Evolutionary conservation across 2,797 vertebrate genomes (phyloP).

Genomic region (Sebastes hubbsi): DNA sequence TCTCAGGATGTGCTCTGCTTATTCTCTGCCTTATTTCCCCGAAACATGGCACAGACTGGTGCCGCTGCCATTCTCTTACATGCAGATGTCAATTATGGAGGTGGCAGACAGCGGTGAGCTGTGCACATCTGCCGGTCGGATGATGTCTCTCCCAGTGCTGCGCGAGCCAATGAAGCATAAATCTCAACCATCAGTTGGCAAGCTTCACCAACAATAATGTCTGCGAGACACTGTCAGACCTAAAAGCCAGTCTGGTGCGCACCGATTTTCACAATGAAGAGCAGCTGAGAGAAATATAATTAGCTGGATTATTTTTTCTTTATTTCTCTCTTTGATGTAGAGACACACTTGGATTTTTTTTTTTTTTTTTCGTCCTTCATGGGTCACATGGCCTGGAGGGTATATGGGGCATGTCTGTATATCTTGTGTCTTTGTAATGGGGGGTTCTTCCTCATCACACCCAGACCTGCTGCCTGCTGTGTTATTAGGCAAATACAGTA

Average conservation of each 20-base stretch:
- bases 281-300: conserved; percentile 14
- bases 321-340: conserved; percentile 1
- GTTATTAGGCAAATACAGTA: conserved; percentile 78
- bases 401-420: conserved; percentile 37
- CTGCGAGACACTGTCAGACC: conserved; percentile 29
- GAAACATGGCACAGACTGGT: conserved; percentile 73
- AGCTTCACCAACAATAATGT: conserved; percentile 56
- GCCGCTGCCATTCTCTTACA: conserved; percentile 77
- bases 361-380: conserved; percentile 53
- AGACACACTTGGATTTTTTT: not conserved
- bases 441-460: conserved; percentile 59
- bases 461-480: conserved; percentile 72
- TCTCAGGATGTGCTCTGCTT: conserved; percentile 80
- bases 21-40: conserved; percentile 74
- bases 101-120: conserved; percentile 76
- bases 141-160: conserved; percentile 70
- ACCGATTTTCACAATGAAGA: conserved; percentile 27
- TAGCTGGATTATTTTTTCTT: not conserved
- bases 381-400: conserved; percentile 50
- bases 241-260: conserved; percentile 5
- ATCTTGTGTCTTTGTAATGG: conserved; percentile 35
- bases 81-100: conserved; percentile 80
- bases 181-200: conserved; percentile 64
- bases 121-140: conserved; percentile 74
- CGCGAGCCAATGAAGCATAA: conserved; percentile 59